Conservation (phyloP, 2,113 vertebrate species). For the Elephas maximus region DNA sequence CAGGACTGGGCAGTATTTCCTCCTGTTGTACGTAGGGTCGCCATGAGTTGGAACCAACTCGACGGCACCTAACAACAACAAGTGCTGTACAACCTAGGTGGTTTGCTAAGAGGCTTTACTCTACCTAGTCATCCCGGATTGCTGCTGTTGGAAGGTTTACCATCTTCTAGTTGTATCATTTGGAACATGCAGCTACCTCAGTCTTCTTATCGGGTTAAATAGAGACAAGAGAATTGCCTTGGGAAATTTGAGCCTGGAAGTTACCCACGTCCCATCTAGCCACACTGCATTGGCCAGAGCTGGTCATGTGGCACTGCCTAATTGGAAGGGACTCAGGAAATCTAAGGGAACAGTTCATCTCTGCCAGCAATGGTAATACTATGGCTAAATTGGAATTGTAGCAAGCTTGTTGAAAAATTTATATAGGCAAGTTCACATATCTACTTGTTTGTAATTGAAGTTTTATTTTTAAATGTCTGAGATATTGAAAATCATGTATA, state of each 20-base stretch:
- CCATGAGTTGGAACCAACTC: no score
- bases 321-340: not conserved
- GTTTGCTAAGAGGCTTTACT: not conserved
- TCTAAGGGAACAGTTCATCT: not conserved
- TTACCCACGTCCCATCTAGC: not conserved
- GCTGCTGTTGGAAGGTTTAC: not conserved
- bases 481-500: constrained; percentile 28
- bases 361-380: not conserved
- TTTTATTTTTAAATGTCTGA: constrained; percentile 61
- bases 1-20: no score
- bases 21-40: no score
- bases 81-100: not conserved
- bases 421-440: not conserved
- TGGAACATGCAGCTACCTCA: not conserved
- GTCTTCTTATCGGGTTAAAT: not conserved
- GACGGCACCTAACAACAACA: no score
- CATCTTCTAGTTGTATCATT: not conserved
- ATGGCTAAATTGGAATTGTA: not conserved
- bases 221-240: not conserved
- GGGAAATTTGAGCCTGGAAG: not conserved
- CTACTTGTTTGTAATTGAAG: not conserved
- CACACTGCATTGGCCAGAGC: not conserved
- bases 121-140: not conserved
- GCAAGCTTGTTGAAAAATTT: not conserved
- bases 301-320: not conserved